phyloP scores from a whole-genome alignment of 2,888 invertebrate species.

The Agrilus cyanescens region DNA sequence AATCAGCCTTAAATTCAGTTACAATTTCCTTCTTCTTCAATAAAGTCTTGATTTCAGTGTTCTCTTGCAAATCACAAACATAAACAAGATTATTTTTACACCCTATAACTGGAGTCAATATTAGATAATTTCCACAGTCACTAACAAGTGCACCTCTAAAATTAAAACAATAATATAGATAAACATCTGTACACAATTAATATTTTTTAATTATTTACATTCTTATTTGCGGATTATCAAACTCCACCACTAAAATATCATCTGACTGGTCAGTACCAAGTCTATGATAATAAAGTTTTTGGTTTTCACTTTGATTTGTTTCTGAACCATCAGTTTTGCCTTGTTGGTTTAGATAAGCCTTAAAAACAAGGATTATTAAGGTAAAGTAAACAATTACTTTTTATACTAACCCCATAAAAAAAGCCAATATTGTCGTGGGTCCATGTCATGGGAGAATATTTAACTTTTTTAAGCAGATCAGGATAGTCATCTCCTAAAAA shows the following conservation, averaged over 20 bases:
- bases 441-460: slow-evolving; percentile 88
- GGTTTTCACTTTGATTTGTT: slow-evolving; percentile 74
- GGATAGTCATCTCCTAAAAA: slow-evolving; percentile 64
- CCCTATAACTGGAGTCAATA: slow-evolving; percentile 73
- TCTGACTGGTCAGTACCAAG: slow-evolving; percentile 75
- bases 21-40: slow-evolving; percentile 69
- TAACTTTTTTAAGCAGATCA: slow-evolving; percentile 83
- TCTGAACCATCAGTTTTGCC: slow-evolving; percentile 89
- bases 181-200: neutral
- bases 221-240: slow-evolving; percentile 86
- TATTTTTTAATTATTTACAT: slow-evolving; percentile 51
- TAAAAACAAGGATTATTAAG: slow-evolving; percentile 18
- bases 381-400: neutral
- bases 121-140: slow-evolving; percentile 83
- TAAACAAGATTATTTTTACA: slow-evolving; percentile 86
- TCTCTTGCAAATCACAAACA: slow-evolving; percentile 64
- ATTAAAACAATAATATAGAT: slow-evolving; percentile 11
- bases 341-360: slow-evolving; percentile 69
- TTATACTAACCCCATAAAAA: slow-evolving; percentile 70
- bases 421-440: slow-evolving; percentile 89
- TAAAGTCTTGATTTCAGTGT: slow-evolving; percentile 49
- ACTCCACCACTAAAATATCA: slow-evolving; percentile 80
- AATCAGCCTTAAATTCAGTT: slow-evolving; percentile 84
- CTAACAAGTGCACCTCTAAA: slow-evolving; percentile 73
- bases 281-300: slow-evolving; percentile 88